Conservation (phyloP, 2,113 vertebrate species). For the Leucoraja erinaceus region DNA sequence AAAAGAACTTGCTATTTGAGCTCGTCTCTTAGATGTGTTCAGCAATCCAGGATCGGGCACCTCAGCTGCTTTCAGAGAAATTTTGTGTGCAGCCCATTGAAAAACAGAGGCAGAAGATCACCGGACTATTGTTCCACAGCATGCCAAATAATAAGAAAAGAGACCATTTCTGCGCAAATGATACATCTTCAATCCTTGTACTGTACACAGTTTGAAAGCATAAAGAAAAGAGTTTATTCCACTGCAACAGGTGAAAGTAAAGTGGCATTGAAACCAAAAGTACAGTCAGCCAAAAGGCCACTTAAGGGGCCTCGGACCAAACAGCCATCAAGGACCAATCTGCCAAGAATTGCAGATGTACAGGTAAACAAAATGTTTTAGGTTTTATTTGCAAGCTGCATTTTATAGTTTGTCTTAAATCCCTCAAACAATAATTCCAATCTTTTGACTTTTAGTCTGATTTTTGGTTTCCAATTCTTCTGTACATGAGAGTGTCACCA, state of each 20-base stretch:
- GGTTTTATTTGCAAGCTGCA: background rate
- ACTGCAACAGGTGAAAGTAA: conserved; percentile 49
- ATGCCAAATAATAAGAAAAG: background rate
- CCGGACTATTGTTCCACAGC: background rate
- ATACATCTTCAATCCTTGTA: background rate
- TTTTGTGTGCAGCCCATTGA: background rate
- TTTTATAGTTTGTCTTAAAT: background rate
- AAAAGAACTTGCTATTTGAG: conserved; percentile 11
- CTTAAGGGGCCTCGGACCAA: conserved; percentile 86
- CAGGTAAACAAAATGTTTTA: conserved; percentile 55
- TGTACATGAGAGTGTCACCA: background rate
- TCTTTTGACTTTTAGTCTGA: no score
- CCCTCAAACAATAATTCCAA: no score
- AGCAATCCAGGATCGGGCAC: background rate
- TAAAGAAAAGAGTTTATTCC: conserved; percentile 52
- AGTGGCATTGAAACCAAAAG: conserved; percentile 58
- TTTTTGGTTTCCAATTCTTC: no score
- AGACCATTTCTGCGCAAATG: background rate
- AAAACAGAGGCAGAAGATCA: background rate
- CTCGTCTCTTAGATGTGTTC: background rate
- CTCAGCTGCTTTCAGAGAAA: background rate
- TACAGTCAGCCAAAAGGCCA: conserved; percentile 62
- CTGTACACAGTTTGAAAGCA: conserved; percentile 41
- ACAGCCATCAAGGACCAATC: conserved; percentile 83
- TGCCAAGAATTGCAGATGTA: conserved; percentile 60